These are phyloP conservation scores for Macroteleia sp. DNA, from an alignment of 2,888 invertebrate species.

Conservation along the genomic window DNA sequence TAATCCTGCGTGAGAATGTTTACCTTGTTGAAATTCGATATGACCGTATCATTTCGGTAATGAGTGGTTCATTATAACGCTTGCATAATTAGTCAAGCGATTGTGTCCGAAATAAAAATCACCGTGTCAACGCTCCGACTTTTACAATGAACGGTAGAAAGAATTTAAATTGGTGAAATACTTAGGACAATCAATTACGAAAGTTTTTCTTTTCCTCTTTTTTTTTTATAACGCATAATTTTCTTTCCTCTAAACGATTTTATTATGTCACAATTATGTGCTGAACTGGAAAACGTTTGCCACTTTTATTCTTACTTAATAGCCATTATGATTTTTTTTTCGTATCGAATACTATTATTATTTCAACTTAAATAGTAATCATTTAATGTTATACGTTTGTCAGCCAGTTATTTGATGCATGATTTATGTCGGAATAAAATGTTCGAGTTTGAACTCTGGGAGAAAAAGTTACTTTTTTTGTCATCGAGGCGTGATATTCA, in stretches of 20 bases:
- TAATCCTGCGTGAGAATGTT: constrained; percentile 56
- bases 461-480: too few relatives aligned
- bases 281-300: not conserved
- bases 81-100: constrained; percentile 34
- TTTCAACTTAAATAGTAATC: constrained; percentile 21
- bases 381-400: too few relatives aligned
- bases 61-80: constrained; percentile 38
- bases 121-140: constrained; percentile 1
- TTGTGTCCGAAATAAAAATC: constrained; percentile 14
- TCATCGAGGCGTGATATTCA: too few relatives aligned
- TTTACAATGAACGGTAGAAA: too few relatives aligned
- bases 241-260: too few relatives aligned
- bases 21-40: constrained; percentile 52
- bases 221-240: too few relatives aligned
- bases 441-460: too few relatives aligned
- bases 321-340: constrained; percentile 35
- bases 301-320: constrained; percentile 41
- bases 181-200: not conserved
- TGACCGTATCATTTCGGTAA: constrained; percentile 53
- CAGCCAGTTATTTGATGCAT: too few relatives aligned
- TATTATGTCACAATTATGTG: not conserved
- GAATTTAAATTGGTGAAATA: constrained; percentile 12
- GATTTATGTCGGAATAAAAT: too few relatives aligned
- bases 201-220: not conserved
- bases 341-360: constrained; percentile 30